These are phyloP conservation scores for Chrysomallon squamiferum DNA, from an alignment of 1,140 invertebrate species.

Conservation along the genomic window DNA sequence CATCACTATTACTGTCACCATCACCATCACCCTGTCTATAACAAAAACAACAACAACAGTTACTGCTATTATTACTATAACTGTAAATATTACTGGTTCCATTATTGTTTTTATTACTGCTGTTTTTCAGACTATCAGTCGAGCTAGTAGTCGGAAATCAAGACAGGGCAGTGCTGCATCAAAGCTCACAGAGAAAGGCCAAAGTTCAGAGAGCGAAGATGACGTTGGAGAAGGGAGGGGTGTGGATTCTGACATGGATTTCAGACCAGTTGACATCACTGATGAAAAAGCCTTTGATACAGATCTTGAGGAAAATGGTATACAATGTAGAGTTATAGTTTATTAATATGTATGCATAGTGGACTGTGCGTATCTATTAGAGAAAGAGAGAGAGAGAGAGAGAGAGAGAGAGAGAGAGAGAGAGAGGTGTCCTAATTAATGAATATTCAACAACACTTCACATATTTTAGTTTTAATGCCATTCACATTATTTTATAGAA, in stretches of 20 bases:
- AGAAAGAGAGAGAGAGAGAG: neutral
- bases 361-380: neutral
- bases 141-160: conserved; percentile 45
- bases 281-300: conserved; percentile 58
- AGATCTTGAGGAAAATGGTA: conserved; percentile 57
- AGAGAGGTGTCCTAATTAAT: neutral
- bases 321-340: neutral
- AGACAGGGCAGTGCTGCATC: conserved; percentile 31
- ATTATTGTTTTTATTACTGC: neutral
- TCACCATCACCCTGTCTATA: too few relatives aligned
- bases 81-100: too few relatives aligned
- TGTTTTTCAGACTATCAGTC: conserved; percentile 50
- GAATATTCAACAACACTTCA: neutral
- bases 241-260: conserved; percentile 26
- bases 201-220: conserved; percentile 47
- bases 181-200: conserved; percentile 19
- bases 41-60: too few relatives aligned
- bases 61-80: too few relatives aligned
- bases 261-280: conserved; percentile 36
- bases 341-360: neutral
- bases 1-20: too few relatives aligned
- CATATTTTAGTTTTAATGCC: neutral
- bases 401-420: neutral
- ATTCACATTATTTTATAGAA: neutral
- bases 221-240: conserved; percentile 28